Evolutionary conservation across 1,140 invertebrate genomes (phyloP).

Genomic region (Phymorhynchus buccinoides): DNA sequence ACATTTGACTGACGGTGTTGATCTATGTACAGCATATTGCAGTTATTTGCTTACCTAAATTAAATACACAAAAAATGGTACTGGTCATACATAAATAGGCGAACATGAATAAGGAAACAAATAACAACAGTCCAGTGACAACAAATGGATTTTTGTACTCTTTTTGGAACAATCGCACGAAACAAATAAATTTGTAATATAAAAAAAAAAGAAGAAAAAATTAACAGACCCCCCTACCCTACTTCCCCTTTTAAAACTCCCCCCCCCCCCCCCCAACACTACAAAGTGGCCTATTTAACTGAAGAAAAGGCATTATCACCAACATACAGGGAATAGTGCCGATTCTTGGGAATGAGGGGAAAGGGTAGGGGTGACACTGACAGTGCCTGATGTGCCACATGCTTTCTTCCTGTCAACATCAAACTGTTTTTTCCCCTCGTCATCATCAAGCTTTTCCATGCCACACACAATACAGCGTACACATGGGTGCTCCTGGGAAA

Average conservation of each 20-base stretch:
- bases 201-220: background rate
- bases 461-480: too few species aligned
- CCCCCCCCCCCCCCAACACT: background rate
- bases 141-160: too few species aligned
- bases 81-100: background rate
- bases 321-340: background rate
- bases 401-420: background rate
- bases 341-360: too few species aligned
- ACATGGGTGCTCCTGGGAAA: too few species aligned
- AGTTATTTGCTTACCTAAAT: background rate
- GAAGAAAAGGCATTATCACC: background rate
- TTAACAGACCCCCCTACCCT: background rate
- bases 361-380: too few species aligned
- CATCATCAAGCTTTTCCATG: too few species aligned
- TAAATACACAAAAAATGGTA: background rate
- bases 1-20: background rate
- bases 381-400: background rate
- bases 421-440: background rate
- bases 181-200: background rate
- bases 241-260: background rate
- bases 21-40: background rate
- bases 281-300: background rate
- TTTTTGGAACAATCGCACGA: too few species aligned
- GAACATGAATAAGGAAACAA: background rate
- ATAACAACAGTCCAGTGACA: too few species aligned